phyloP scores from a whole-genome alignment of 2,888 invertebrate species.

The Bombylius discolor region DNA sequence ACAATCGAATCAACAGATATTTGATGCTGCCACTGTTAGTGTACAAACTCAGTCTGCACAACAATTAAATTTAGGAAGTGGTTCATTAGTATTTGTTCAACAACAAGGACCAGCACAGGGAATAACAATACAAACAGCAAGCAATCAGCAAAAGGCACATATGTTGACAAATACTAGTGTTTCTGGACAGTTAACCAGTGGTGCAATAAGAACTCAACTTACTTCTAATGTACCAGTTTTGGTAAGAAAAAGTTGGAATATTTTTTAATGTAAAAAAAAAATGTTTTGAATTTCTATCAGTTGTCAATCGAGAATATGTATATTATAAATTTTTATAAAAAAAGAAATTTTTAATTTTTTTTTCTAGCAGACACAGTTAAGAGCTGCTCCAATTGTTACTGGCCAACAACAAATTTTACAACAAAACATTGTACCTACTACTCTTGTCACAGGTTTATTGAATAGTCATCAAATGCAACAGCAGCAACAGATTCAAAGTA shows the following conservation, averaged over 20 bases:
- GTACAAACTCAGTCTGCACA: constrained; percentile 22
- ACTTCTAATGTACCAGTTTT: constrained; percentile 49
- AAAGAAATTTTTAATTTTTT: neutral
- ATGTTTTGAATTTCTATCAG: too few relatives aligned
- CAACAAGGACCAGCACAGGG: constrained; percentile 28
- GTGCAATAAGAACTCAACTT: constrained; percentile 29
- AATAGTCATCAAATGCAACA: constrained; percentile 71
- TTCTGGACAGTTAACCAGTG: constrained; percentile 33
- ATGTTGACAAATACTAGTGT: constrained; percentile 26
- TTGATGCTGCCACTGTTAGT: constrained; percentile 24
- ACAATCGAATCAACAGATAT: constrained; percentile 20
- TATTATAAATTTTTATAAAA: neutral
- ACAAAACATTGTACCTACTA: constrained; percentile 19
- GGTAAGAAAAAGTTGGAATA: constrained; percentile 37
- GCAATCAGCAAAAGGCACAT: constrained; percentile 26
- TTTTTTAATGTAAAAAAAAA: too few relatives aligned
- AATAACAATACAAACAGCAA: constrained; percentile 30
- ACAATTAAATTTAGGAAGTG: constrained; percentile 33
- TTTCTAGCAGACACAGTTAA: constrained; percentile 54
- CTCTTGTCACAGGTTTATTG: constrained; percentile 67
- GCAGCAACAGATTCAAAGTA: constrained; percentile 39
- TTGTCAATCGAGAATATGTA: too few relatives aligned
- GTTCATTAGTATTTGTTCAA: constrained; percentile 31
- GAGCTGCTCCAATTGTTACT: constrained; percentile 35
- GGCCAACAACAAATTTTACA: constrained; percentile 25